Evolutionary conservation across 2,888 invertebrate species (phyloP).

Genomic region (Endomychus coccineus): DNA sequence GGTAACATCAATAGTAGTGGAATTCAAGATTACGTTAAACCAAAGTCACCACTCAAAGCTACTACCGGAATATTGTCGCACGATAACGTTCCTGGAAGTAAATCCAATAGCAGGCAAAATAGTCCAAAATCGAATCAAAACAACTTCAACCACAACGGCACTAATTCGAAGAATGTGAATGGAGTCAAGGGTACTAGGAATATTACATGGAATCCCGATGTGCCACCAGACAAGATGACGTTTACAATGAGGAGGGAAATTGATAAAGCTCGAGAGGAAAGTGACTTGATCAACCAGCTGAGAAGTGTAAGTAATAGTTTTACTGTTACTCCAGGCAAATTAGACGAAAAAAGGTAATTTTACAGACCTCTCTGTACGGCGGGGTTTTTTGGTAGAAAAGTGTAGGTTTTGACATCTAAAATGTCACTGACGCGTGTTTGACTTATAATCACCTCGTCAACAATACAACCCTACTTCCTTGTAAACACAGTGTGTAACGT

Average conservation of each 20-base stretch:
- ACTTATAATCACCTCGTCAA: too few relatives aligned
- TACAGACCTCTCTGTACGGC: too few relatives aligned
- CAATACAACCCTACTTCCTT: too few relatives aligned
- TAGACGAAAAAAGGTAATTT: too few relatives aligned
- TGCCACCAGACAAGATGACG: conserved; percentile 67
- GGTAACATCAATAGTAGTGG: conserved; percentile 28
- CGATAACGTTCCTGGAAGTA: conserved; percentile 44
- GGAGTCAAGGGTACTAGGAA: conserved; percentile 39
- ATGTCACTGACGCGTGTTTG: too few relatives aligned
- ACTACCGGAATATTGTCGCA: conserved; percentile 55
- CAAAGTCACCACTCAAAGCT: conserved; percentile 58
- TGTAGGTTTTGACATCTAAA: too few relatives aligned
- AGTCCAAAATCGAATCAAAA: conserved; percentile 9
- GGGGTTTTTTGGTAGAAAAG: too few relatives aligned
- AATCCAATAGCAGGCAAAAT: conserved; percentile 4
- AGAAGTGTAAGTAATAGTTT: conserved; percentile 73
- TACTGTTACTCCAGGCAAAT: too few relatives aligned
- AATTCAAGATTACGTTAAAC: conserved; percentile 65
- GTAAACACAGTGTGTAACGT: too few relatives aligned
- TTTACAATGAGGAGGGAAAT: conserved; percentile 90
- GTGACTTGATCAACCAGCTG: conserved; percentile 75
- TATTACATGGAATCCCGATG: conserved; percentile 68
- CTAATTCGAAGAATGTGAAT: conserved; percentile 25
- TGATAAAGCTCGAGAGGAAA: conserved; percentile 84
- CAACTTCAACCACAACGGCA: conserved; percentile 5